Evolutionary conservation across 2,888 invertebrate genomes (phyloP).

Genomic region (Bimastos eiseni): DNA sequence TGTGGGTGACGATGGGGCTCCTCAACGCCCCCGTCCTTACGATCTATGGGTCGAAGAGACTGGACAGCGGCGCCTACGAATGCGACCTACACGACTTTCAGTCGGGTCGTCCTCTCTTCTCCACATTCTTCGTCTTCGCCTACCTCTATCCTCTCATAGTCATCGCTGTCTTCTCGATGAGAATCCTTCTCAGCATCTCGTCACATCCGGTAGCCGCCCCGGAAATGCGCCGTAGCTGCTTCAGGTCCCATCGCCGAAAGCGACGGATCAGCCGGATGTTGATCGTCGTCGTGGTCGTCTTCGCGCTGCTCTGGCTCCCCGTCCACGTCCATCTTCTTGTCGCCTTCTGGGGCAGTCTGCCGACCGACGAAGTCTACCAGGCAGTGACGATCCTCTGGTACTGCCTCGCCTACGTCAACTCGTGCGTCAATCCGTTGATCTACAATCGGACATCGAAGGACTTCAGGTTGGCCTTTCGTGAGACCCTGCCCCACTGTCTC

Average conservation of each 20-base stretch:
- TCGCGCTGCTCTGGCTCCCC: constrained; percentile 47
- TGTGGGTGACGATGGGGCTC: constrained; percentile 41
- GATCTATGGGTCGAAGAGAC: constrained; percentile 37
- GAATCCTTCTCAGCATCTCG: constrained; percentile 41
- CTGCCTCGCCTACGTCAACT: constrained; percentile 46
- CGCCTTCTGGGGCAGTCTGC: constrained; percentile 41
- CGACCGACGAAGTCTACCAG: constrained; percentile 38
- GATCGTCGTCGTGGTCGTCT: constrained; percentile 46
- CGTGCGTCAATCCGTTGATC: constrained; percentile 47
- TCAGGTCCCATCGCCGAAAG: constrained; percentile 36
- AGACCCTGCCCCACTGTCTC: constrained; percentile 33
- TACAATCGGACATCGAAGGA: constrained; percentile 47
- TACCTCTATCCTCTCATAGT: constrained; percentile 84
- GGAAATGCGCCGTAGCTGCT: background rate
- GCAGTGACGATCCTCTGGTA: constrained; percentile 42
- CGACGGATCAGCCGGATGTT: constrained; percentile 43
- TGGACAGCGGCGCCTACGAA: constrained; percentile 18
- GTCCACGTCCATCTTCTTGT: constrained; percentile 46
- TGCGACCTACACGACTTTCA: constrained; percentile 40
- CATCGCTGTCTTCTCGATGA: constrained; percentile 66
- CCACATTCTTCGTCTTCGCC: constrained; percentile 76
- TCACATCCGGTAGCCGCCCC: background rate
- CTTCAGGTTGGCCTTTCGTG: constrained; percentile 44
- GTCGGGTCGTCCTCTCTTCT: constrained; percentile 46
- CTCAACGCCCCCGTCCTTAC: constrained; percentile 42